Conservation (phyloP, 2,113 vertebrate genomes). For the Theropithecus gelada region DNA sequence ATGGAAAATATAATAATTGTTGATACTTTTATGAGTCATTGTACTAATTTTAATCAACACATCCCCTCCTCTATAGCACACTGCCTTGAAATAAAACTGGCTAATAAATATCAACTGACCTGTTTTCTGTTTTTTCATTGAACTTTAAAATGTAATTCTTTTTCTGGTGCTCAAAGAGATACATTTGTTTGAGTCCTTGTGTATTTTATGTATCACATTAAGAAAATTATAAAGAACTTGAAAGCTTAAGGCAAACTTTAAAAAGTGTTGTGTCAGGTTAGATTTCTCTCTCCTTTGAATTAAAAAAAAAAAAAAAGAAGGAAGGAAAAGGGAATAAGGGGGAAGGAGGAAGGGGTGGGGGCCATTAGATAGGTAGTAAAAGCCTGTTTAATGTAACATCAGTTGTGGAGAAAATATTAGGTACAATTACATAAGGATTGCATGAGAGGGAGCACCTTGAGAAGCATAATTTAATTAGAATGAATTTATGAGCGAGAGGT, state of each 20-base stretch:
- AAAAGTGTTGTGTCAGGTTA: constrained; percentile 30
- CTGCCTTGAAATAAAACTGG: background rate
- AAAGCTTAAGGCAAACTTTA: constrained; percentile 48
- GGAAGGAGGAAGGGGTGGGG: background rate
- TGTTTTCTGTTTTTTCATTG: background rate
- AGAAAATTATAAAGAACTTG: constrained; percentile 23
- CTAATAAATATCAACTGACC: background rate
- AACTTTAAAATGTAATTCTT: constrained; percentile 1
- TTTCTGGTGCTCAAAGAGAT: background rate
- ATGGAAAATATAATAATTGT: background rate
- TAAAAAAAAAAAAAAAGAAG: background rate
- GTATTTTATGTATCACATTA: constrained; percentile 1
- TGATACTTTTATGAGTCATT: background rate
- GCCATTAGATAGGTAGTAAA: constrained; percentile 48
- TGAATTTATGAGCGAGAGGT: constrained; percentile 59
- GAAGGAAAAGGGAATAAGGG: accelerated
- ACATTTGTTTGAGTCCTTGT: constrained; percentile 29
- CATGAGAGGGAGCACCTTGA: constrained; percentile 53
- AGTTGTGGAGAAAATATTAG: constrained; percentile 70
- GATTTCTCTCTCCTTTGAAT: background rate
- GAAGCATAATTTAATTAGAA: constrained; percentile 62
- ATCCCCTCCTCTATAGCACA: background rate
- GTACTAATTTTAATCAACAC: background rate
- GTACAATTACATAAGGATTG: constrained; percentile 57
- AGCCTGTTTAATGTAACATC: constrained; percentile 79